Conservation (phyloP, 2,113 vertebrate genomes). For the Clarias magur region DNA sequence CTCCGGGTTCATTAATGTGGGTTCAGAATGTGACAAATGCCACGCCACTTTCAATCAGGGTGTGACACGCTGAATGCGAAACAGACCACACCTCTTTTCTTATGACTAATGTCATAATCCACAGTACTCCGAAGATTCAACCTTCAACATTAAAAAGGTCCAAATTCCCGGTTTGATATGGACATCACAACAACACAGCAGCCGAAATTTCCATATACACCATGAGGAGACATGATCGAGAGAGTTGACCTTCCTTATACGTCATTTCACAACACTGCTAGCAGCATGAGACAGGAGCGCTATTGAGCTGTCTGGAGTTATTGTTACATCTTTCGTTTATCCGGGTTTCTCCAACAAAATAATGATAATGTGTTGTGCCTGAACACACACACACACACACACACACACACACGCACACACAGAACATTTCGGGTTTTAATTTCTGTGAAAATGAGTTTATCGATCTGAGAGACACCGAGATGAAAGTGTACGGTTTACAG, state of each 20-base stretch:
- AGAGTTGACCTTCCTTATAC: background rate
- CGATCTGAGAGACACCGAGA: constrained; percentile 1
- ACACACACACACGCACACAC: background rate
- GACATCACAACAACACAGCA: no score
- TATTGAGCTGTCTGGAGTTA: background rate
- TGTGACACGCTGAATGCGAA: background rate
- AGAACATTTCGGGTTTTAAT: background rate
- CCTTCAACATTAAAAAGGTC: background rate
- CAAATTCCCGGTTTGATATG: background rate
- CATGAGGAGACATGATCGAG: background rate
- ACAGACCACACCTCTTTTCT: background rate
- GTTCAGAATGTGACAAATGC: background rate
- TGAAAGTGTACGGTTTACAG: background rate
- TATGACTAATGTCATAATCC: no score
- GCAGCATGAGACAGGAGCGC: background rate
- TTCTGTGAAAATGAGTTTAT: background rate
- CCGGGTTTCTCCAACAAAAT: background rate
- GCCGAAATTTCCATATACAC: no score
- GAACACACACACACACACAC: no score
- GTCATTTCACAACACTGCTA: background rate
- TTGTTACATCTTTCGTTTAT: background rate
- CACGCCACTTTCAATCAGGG: background rate
- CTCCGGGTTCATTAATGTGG: background rate
- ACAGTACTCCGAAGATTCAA: no score
- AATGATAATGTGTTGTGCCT: background rate